Conservation (phyloP, 1,140 invertebrate genomes). For the Conopomorpha cramerella region DNA sequence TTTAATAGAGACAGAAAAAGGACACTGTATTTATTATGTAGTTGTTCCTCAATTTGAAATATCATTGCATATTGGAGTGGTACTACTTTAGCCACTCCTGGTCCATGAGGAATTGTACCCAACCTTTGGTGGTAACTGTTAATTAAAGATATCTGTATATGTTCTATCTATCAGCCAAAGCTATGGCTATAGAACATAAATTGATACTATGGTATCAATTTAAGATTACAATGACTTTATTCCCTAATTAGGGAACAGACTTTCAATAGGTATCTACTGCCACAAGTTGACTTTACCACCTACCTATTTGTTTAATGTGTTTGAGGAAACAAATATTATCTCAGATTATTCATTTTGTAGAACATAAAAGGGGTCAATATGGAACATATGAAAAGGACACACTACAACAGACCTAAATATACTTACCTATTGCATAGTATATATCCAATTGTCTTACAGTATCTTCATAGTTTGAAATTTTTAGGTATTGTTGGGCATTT, state of each 20-base stretch:
- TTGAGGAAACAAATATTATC: neutral
- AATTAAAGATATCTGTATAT: neutral
- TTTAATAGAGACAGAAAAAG: no score
- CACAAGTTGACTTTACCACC: neutral
- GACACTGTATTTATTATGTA: neutral
- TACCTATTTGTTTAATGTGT: neutral
- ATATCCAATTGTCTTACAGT: conserved; percentile 87
- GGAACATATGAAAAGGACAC: conserved; percentile 5
- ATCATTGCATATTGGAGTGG: neutral
- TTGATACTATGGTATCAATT: neutral
- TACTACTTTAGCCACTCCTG: neutral
- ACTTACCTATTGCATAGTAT: conserved; percentile 88
- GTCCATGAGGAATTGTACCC: neutral
- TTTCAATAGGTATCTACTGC: neutral
- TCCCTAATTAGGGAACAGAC: neutral
- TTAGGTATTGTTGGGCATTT: conserved; percentile 75
- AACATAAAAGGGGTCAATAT: no score
- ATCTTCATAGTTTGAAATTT: conserved; percentile 87
- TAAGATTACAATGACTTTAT: neutral
- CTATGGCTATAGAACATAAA: neutral
- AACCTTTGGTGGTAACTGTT: neutral
- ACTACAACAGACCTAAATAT: no score
- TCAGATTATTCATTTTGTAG: no score
- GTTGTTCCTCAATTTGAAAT: neutral
- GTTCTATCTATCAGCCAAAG: no score